Evolutionary conservation across 2,113 vertebrate genomes (phyloP).

Genomic region (Perca fluviatilis): DNA sequence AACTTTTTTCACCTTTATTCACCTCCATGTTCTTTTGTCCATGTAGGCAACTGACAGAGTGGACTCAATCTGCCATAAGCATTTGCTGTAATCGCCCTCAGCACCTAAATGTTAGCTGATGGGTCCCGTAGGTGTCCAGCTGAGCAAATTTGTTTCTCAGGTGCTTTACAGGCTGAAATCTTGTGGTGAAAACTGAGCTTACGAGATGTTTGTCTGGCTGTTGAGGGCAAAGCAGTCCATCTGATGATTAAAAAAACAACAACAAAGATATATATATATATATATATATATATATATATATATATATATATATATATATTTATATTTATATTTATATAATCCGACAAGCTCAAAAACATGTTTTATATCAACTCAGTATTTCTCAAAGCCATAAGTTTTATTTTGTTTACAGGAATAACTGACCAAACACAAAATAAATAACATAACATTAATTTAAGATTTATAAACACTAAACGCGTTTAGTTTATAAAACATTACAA

Average conservation of each 20-base stretch:
- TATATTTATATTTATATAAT: too few species aligned
- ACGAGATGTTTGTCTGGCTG: neutral
- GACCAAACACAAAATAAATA: neutral
- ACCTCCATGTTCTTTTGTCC: neutral
- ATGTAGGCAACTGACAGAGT: neutral
- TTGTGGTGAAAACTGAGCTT: neutral
- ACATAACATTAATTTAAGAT: neutral
- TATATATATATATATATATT: too few species aligned
- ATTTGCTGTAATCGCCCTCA: neutral
- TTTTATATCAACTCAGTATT: neutral
- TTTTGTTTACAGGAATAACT: too few species aligned
- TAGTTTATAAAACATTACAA: neutral
- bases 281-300: too few species aligned
- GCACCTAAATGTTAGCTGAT: constrained; percentile 5
- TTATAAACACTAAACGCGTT: neutral
- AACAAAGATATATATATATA: neutral
- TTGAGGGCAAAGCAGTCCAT: neutral
- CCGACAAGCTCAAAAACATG: neutral
- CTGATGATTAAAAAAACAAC: neutral
- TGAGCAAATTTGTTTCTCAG: constrained; percentile 5
- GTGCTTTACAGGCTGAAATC: neutral
- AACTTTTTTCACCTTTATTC: constrained; percentile 25
- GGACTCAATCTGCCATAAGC: constrained; percentile 39
- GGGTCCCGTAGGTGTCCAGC: neutral
- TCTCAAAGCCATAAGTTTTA: neutral